Base-by-base conservation (phyloP, 2,797 vertebrate genomes). In the Mionectes olivaceus region DNA sequence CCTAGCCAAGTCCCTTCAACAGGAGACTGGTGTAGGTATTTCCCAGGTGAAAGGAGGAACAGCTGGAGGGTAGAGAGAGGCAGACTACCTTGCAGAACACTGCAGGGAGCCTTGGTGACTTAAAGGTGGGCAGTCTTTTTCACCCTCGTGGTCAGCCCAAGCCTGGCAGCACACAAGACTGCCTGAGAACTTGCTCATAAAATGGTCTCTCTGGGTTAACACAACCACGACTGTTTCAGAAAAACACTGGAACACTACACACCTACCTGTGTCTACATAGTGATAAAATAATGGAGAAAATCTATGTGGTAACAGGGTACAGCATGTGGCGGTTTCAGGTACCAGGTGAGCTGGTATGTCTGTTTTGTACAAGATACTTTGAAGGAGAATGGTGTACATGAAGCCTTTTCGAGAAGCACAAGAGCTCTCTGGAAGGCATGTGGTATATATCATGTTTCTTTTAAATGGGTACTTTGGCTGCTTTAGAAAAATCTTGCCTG, bases 111-210 rank as follows among this genome's bases (percentile, higher is more conserved):
- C 30, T 19, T 24, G 32, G 13, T 30, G 22, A 74, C 30, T 12
- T 49, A 16, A 64, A 73, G 14, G 14, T 56, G 24, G 17, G 17
- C n/a, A 43, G 15, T 11, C 60, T 10, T 55, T 49, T 37, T 55
- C 3, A 0, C 7, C 17, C 2, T 0, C 1, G 0, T 2, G 1
- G 22, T 37, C 44, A 41, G 19, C 11, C 12, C 44, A 63, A 22
- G 23, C 37, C 25, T 47, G 23, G 23, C 23, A 75, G 27, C 23
- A 33, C 37, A 39, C 3, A 46, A 15, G 16, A 56, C n/a, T 83
- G 24, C 3, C 4, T 14, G 25, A 75, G 33, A 83, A 83, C 12
- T 7, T 75, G 46, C 19, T 79, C 47, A 28, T n/a, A 23, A 75
- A 84, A 78, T 19, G 14, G 18, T 32, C 10, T 82, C 8, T 30